Conservation (phyloP, 2,888 invertebrate species). For the Microchrysa polita region DNA sequence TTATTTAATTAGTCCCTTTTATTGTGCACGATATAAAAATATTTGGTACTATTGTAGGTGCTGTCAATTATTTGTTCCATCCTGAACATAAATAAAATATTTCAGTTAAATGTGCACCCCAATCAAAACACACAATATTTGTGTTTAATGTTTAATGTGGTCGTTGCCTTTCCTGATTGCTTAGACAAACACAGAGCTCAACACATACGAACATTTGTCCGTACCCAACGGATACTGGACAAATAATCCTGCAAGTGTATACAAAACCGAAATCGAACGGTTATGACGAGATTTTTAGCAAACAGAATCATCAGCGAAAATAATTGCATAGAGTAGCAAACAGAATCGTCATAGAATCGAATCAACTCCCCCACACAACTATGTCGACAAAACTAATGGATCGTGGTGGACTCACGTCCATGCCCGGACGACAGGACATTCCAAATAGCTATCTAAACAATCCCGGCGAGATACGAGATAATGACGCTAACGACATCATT, state of each 20-base stretch:
- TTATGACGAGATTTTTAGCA: constrained; percentile 33
- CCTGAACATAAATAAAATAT: background rate
- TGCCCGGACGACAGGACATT: background rate
- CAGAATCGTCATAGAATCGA: background rate
- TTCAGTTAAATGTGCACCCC: constrained; percentile 1
- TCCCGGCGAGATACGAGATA: constrained; percentile 51
- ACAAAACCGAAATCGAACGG: background rate
- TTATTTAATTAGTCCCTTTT: too few relatives aligned
- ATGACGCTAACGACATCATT: constrained; percentile 60
- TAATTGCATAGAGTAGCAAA: background rate
- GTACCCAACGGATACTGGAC: background rate
- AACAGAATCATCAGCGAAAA: background rate
- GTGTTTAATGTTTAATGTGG: background rate
- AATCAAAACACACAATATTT: constrained; percentile 7
- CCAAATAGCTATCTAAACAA: constrained; percentile 30
- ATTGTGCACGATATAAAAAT: too few relatives aligned
- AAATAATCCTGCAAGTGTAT: background rate
- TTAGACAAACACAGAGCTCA: background rate
- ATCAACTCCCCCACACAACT: background rate
- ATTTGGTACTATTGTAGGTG: too few relatives aligned
- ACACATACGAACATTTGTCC: background rate
- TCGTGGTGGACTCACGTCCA: constrained; percentile 25
- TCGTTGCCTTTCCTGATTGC: background rate
- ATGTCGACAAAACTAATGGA: constrained; percentile 36
- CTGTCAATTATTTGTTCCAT: background rate